Evolutionary conservation across 1,140 invertebrate species (phyloP).

Genomic region (Lasaia peninsularis): DNA sequence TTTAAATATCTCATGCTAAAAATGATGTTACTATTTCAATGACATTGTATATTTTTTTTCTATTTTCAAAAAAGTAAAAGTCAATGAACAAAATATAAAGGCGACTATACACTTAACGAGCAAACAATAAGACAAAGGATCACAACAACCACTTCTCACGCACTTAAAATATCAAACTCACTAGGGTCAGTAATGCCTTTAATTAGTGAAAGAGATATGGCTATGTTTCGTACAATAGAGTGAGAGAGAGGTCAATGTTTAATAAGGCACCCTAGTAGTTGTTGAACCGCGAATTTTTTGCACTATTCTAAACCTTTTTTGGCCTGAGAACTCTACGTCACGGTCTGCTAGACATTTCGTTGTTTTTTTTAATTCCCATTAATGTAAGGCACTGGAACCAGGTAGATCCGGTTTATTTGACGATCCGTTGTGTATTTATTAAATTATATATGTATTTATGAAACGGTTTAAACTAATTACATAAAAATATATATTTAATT

Average conservation of each 20-base stretch:
- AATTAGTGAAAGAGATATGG: constrained; percentile 41
- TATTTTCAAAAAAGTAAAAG: constrained; percentile 30
- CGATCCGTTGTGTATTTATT: background rate
- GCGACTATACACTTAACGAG: constrained; percentile 43
- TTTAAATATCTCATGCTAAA: too few relatives aligned
- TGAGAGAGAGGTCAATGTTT: constrained; percentile 41
- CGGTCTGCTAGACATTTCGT: constrained; percentile 51
- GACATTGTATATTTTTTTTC: background rate
- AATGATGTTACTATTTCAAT: background rate
- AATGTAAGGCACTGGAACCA: constrained; percentile 1
- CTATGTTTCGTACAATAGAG: constrained; percentile 19
- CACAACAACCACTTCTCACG: constrained; percentile 67
- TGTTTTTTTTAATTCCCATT: constrained; percentile 22
- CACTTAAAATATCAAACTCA: constrained; percentile 51
- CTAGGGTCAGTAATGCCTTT: constrained; percentile 64
- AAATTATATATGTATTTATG: background rate
- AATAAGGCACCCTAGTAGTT: constrained; percentile 55
- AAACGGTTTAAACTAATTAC: too few relatives aligned
- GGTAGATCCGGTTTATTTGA: background rate
- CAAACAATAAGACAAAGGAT: constrained; percentile 66
- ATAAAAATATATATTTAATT: too few relatives aligned
- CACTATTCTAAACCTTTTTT: constrained; percentile 22
- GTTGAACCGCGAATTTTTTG: constrained; percentile 59
- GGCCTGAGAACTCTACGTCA: constrained; percentile 52
- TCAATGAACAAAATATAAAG: constrained; percentile 39